Evolutionary conservation across 2,888 invertebrate genomes (phyloP).

Genomic region (Pedicia rivosa): DNA sequence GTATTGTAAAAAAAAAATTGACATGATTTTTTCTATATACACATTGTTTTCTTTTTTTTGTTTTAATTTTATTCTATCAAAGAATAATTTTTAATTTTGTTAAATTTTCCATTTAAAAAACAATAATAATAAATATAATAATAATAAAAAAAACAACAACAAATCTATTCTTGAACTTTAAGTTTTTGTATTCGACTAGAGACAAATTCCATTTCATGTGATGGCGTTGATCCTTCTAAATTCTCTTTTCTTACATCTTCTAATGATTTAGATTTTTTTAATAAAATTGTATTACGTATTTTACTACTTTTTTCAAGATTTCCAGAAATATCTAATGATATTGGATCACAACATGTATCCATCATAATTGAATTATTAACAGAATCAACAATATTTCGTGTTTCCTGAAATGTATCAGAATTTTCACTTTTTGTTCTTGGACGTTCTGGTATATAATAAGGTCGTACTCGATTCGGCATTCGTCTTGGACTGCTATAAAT

Average conservation of each 20-base stretch:
- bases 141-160: background rate
- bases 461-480: constrained; percentile 33
- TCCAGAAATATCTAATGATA: background rate
- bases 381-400: constrained; percentile 2
- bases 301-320: constrained; percentile 16
- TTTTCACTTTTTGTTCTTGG: constrained; percentile 46
- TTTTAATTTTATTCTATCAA: too few relatives aligned
- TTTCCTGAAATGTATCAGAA: constrained; percentile 29
- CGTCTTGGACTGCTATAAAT: constrained; percentile 6
- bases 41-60: too few relatives aligned
- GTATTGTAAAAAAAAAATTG: too few relatives aligned
- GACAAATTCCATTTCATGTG: constrained; percentile 43
- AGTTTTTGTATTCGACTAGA: constrained; percentile 45
- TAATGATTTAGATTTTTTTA: constrained; percentile 44
- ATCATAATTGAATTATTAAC: constrained; percentile 7
- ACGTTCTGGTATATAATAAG: constrained; percentile 39
- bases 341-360: constrained; percentile 14
- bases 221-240: constrained; percentile 22
- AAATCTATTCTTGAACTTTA: constrained; percentile 42
- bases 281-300: constrained; percentile 15
- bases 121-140: background rate
- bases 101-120: too few relatives aligned
- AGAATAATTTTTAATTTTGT: too few relatives aligned
- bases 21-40: too few relatives aligned
- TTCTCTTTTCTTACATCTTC: constrained; percentile 38